Conservation (phyloP, 2,113 vertebrate species). For the Prunella himalayana region DNA sequence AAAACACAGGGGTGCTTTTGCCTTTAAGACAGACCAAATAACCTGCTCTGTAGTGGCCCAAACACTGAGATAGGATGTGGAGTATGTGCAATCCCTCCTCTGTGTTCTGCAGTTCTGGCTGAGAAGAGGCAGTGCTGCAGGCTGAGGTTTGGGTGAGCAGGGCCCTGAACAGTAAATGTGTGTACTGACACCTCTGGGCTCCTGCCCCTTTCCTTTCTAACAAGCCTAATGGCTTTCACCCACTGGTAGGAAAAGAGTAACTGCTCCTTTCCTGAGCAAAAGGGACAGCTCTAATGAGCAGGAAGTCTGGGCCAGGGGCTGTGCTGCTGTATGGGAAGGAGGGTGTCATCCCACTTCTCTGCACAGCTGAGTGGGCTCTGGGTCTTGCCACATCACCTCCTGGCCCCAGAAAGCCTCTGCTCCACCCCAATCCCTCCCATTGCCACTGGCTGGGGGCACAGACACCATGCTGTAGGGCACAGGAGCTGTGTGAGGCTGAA, state of each 20-base stretch:
- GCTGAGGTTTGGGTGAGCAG: background rate
- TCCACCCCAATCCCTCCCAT: accelerated
- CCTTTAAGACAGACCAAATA: background rate
- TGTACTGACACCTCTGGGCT: background rate
- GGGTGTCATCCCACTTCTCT: accelerated
- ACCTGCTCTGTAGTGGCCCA: accelerated
- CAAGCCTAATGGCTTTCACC: background rate
- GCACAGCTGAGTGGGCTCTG: background rate
- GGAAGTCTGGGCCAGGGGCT: background rate
- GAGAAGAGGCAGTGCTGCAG: background rate
- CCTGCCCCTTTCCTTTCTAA: background rate
- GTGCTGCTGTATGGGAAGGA: background rate
- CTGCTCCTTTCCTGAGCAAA: background rate
- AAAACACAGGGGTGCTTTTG: background rate
- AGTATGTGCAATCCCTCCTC: accelerated
- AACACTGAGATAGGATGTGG: background rate
- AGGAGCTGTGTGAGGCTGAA: background rate
- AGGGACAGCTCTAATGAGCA: background rate
- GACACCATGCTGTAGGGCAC: background rate
- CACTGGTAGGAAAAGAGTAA: background rate
- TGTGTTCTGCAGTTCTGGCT: background rate
- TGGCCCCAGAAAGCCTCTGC: accelerated
- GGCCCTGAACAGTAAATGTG: background rate
- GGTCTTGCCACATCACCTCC: background rate
- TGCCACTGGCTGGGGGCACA: background rate